These are phyloP conservation scores for Eupithecia subfuscata DNA, from an alignment of 2,888 invertebrate species.

Conservation along the genomic window DNA sequence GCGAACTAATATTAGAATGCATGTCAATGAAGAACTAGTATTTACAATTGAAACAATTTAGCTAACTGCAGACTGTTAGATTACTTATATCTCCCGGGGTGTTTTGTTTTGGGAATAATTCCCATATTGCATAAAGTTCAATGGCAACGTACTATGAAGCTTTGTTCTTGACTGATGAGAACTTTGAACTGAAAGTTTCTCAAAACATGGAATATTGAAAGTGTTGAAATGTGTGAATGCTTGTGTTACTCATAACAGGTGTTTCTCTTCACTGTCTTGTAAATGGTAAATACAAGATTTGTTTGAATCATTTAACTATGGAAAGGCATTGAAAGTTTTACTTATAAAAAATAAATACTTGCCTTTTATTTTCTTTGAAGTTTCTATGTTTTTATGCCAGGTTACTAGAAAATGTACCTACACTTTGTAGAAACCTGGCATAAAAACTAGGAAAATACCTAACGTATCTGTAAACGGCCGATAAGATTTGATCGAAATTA, in stretches of 20 bases:
- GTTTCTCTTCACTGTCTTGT: slow-evolving; percentile 7
- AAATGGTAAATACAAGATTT: slow-evolving; percentile 8
- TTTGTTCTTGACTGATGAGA: slow-evolving; percentile 5
- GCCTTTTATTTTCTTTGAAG: background rate
- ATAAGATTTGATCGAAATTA: too few relatives aligned
- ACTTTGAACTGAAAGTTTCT: slow-evolving; percentile 20
- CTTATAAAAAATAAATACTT: background rate
- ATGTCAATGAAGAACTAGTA: too few relatives aligned
- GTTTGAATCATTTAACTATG: background rate
- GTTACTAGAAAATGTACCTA: too few relatives aligned
- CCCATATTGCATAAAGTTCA: slow-evolving; percentile 1
- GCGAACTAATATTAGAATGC: too few relatives aligned
- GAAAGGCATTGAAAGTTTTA: background rate
- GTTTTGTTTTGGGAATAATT: background rate
- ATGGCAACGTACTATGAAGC: background rate
- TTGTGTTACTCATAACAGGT: slow-evolving; percentile 18
- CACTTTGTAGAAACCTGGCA: too few relatives aligned
- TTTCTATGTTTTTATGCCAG: background rate
- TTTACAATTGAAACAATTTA: too few relatives aligned
- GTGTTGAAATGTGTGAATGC: slow-evolving; percentile 18
- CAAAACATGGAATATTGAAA: slow-evolving; percentile 19
- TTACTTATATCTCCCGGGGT: too few relatives aligned
- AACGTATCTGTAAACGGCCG: too few relatives aligned
- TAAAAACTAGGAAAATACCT: too few relatives aligned
- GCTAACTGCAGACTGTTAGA: too few relatives aligned